phyloP scores from a whole-genome alignment of 92 coral and sea anemone genomes.

The Plumapathes pennacea region DNA sequence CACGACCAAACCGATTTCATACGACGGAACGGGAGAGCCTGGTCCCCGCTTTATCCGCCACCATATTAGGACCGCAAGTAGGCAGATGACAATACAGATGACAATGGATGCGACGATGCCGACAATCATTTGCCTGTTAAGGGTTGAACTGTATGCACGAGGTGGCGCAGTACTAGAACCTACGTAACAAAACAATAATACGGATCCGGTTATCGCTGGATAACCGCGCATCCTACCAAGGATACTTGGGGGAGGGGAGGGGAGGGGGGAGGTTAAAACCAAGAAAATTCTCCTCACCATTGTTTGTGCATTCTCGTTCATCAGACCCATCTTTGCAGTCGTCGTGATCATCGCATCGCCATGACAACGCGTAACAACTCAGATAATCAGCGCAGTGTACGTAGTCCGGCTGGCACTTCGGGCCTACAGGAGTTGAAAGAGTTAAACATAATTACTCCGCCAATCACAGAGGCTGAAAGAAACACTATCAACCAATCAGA shows the following conservation, averaged over 20 bases:
- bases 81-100: constrained; percentile 65
- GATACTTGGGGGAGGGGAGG: no score
- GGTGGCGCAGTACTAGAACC: no score
- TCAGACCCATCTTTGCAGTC: constrained; percentile 59
- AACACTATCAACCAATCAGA: no score
- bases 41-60: constrained; percentile 80
- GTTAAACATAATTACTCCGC: no score
- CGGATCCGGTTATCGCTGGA: no score
- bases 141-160: constrained; percentile 23
- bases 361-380: constrained; percentile 21
- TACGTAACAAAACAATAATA: no score
- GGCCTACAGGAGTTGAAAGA: no score
- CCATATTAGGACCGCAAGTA: constrained; percentile 68
- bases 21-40: constrained; percentile 48
- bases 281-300: constrained; percentile 18
- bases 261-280: neutral
- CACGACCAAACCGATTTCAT: constrained; percentile 65
- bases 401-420: no score
- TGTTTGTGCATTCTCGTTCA: constrained; percentile 20
- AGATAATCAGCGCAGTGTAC: no score
- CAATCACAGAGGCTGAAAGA: no score
- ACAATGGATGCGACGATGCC: constrained; percentile 77
- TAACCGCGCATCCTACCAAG: no score
- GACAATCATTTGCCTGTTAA: constrained; percentile 77
- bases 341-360: constrained; percentile 34